phyloP scores from a whole-genome alignment of 2,797 vertebrate genomes.

The Sebastes aleutianus region DNA sequence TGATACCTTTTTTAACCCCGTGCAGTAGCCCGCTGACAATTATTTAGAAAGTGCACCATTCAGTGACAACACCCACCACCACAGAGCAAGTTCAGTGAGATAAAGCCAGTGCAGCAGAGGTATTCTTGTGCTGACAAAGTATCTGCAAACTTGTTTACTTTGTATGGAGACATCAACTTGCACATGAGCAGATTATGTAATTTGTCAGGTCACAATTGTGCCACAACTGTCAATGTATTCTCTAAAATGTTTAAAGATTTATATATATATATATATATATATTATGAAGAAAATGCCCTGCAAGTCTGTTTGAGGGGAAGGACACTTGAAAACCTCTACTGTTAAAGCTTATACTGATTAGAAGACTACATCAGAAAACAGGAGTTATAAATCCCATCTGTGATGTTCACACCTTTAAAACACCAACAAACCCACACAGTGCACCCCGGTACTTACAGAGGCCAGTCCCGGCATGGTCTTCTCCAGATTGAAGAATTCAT shows the following conservation, averaged over 20 bases:
- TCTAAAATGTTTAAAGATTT: not conserved
- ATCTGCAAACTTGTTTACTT: not conserved
- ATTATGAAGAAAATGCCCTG: not conserved
- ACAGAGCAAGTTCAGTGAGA: conserved; percentile 23
- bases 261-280: not conserved
- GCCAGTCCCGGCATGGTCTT: conserved; percentile 96
- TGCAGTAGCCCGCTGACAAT: conserved; percentile 13
- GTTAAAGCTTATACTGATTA: not conserved
- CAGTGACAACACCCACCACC: conserved; percentile 46
- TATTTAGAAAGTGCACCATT: conserved; percentile 13
- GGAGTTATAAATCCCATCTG: not conserved
- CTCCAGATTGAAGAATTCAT: conserved; percentile 98
- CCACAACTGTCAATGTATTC: not conserved
- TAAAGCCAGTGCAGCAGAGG: conserved; percentile 48
- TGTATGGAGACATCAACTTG: not conserved
- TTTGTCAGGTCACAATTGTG: not conserved
- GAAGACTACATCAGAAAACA: not conserved
- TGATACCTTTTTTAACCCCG: conserved; percentile 9
- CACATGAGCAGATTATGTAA: not conserved
- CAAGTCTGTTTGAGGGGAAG: not conserved
- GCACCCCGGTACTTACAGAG: conserved; percentile 88
- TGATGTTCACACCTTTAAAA: conserved; percentile 13
- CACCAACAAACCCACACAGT: conserved; percentile 20
- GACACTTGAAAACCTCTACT: conserved; percentile 43
- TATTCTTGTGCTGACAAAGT: not conserved